Conservation (phyloP, 1,140 invertebrate species). For the Drosophila neocordata region DNA sequence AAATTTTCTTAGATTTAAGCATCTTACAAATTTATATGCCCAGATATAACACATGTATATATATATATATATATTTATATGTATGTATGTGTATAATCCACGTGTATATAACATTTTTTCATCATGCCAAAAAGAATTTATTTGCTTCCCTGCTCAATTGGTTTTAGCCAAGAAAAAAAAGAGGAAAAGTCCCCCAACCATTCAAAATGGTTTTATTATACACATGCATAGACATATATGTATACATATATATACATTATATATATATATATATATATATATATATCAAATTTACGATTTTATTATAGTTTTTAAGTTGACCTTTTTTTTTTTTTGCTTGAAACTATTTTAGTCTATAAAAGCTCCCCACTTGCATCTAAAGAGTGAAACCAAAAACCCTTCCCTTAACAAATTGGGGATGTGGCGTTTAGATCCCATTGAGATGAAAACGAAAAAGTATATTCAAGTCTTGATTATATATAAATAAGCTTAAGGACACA, state of each 20-base stretch:
- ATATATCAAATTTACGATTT: background rate
- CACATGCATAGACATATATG: background rate
- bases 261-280: background rate
- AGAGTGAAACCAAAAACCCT: background rate
- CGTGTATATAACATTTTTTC: background rate
- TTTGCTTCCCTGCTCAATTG: background rate
- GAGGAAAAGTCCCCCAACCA: background rate
- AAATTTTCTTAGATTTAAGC: background rate
- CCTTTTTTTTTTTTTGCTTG: background rate
- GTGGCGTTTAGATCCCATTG: background rate
- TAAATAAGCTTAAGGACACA: background rate
- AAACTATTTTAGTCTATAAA: no score
- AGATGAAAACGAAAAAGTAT: background rate
- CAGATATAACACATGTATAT: background rate
- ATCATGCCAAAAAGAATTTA: background rate
- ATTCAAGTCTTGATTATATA: background rate
- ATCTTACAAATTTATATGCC: background rate
- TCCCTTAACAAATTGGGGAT: background rate
- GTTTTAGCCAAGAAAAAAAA: background rate
- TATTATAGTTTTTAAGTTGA: constrained; percentile 1
- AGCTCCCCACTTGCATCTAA: background rate
- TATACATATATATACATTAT: background rate
- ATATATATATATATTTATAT: background rate
- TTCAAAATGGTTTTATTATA: background rate
- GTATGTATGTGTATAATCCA: no score